These are phyloP conservation scores for Desoria tigrina DNA, from an alignment of 2,888 invertebrate species.

Conservation along the genomic window DNA sequence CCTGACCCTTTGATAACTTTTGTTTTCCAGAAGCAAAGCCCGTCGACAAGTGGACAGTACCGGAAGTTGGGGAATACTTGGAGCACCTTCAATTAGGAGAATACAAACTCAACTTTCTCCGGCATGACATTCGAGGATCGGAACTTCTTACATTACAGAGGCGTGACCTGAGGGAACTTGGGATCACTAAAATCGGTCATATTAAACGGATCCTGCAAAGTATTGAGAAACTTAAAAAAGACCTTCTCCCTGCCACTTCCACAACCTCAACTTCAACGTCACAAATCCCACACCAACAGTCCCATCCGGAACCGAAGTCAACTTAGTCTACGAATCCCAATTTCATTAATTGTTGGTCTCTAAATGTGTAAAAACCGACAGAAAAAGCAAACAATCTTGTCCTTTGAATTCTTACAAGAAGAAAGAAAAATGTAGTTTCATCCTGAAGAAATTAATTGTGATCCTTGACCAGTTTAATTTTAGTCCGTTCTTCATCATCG, in stretches of 20 bases:
- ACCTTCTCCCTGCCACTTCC: slow-evolving; percentile 1
- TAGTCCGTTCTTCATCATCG: no score
- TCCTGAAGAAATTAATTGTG: no score
- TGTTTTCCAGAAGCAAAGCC: slow-evolving; percentile 42
- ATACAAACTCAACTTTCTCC: slow-evolving; percentile 85
- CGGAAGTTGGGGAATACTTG: slow-evolving; percentile 88
- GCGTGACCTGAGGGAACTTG: slow-evolving; percentile 84
- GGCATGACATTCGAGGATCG: slow-evolving; percentile 87
- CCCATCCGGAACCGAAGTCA: background rate
- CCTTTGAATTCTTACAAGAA: no score
- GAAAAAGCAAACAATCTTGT: no score
- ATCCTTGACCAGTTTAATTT: no score
- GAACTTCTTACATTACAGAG: slow-evolving; percentile 84
- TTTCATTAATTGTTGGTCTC: no score
- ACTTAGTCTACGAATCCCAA: no score
- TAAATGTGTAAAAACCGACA: no score
- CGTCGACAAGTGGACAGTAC: slow-evolving; percentile 71
- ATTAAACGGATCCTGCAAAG: slow-evolving; percentile 91
- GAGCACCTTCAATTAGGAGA: slow-evolving; percentile 84
- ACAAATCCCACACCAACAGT: background rate
- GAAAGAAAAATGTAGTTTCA: no score
- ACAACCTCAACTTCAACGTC: background rate
- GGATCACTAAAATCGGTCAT: slow-evolving; percentile 92
- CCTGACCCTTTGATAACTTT: no score
- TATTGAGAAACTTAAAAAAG: slow-evolving; percentile 72